Evolutionary conservation across 1,140 invertebrate genomes (phyloP).

Genomic region (Phortica variegata): DNA sequence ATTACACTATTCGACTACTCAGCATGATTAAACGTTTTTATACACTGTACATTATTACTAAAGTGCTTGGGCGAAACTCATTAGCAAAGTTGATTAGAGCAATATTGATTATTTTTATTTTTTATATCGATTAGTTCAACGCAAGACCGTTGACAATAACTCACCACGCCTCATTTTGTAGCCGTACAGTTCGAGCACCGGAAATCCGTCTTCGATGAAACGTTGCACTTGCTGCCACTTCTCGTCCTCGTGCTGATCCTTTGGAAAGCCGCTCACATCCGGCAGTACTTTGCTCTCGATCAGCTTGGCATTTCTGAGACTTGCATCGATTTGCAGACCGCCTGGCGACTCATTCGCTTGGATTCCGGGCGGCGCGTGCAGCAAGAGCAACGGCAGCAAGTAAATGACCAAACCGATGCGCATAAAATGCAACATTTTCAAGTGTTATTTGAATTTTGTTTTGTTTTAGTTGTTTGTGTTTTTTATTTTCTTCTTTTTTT

Average conservation of each 20-base stretch:
- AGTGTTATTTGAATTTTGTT: conserved; percentile 35
- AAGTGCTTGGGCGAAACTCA: too few species aligned
- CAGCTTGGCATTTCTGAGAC: conserved; percentile 48
- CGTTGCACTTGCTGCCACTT: conserved; percentile 51
- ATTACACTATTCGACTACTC: too few species aligned
- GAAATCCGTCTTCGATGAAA: conserved; percentile 52
- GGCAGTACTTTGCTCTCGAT: conserved; percentile 53
- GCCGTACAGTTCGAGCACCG: conserved; percentile 48
- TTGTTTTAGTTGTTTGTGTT: conserved; percentile 8
- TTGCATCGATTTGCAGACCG: conserved; percentile 38
- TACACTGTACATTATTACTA: too few species aligned
- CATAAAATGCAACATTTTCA: conserved; percentile 40
- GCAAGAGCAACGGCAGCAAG: conserved; percentile 15
- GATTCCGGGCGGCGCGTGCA: conserved; percentile 7
- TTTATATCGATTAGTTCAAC: too few species aligned
- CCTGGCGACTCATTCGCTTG: conserved; percentile 7
- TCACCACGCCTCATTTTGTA: conserved; percentile 47
- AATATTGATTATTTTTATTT: too few species aligned
- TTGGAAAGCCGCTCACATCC: conserved; percentile 36
- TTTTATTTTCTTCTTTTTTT: conserved; percentile 12
- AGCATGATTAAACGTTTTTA: too few species aligned
- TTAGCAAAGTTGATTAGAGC: too few species aligned
- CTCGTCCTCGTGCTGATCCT: conserved; percentile 41
- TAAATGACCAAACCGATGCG: background rate
- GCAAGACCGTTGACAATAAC: too few species aligned